Base-by-base conservation (phyloP, 2,888 invertebrate species). In the Clostera curtula region DNA sequence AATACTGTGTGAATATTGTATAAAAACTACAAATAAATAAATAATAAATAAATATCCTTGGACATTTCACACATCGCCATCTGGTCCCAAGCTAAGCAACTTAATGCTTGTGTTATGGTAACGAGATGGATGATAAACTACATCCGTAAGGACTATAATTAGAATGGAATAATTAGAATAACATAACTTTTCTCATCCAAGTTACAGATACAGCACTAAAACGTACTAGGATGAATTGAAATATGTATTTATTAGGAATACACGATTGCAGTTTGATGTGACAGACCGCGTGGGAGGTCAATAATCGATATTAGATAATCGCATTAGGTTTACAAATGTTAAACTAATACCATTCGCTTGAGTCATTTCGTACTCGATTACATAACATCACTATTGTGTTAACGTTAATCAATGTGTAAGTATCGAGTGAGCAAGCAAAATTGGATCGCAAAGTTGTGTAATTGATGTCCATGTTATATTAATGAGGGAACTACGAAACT, bases 261-360 rank as follows among this genome's bases (percentile, higher is more conserved):
- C 30, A 31, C 24, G 36, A 43, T 40, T 34, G 36, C 17, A 45
- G 43, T 53, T 50, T 57, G 61, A 68, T 62, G 57, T 59, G 69
- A 67, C 67, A 68, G 56, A 33, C 39, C 22, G 65, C 62, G 75
- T 74, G 71, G 74, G 74, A 61, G 65, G 59, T 58, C 60, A 32
- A 57, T 58, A 67, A 75, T 68, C 66, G 73, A 70, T 72, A 71
- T 76, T 76, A 72, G 73, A 76, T 79, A 79, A 76, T 70, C 61
- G 62, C 58, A 68, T 71, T 70, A 65, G 56, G 44, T 62, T 64
- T 57, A 71, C 67, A 71, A 68, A 69, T 66, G 69, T 65, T 56
- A 50, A 54, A 58, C 50, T 56, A 58, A 67, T 62, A 58, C 52
- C 43, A 54, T 50, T 51, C 49, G 47, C 56, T 67, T 69, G 68